Base-by-base conservation (phyloP, 2,113 vertebrate genomes). In the Tragelaphus strepsiceros region DNA sequence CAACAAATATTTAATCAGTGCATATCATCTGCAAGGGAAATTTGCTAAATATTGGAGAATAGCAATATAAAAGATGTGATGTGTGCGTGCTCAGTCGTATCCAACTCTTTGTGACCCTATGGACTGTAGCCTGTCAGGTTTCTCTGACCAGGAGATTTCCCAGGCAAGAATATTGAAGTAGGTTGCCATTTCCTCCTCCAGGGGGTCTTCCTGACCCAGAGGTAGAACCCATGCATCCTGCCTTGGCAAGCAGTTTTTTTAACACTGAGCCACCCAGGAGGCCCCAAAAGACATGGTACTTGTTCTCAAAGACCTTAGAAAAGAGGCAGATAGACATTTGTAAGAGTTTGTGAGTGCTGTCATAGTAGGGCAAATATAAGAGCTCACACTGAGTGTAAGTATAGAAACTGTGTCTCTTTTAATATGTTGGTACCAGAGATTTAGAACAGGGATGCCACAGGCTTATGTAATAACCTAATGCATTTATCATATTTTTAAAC, bases 91-190 rank as follows among this genome's bases (percentile, higher is more conserved):
- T 77, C 39, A 26, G 71, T 77, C 3, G 1, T 43, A 43, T 77
- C 6, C 0, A 0, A 43, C 22, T 77, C 71, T 77, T 43, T 77
- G 6, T 0, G 1, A 77, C 22, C 6, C 71, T 26, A 2, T 43
- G 71, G 39, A 77, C 12, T 77, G 71, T 77, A 77, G 71, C 22
- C 71, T 13, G 3, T 43, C 39, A 14, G 12, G 11, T 77, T 77
- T 7, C 71, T 43, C 71, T 77, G 12, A 43, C 39, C 22, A 15
- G 35, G 12, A 43, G 71, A 43, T 26, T 43, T 43, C 22, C 35
- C 71, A 15, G 12, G 39, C 71, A 15, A 43, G 39, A 77, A 43
- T 77, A 77, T 8, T 77, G 39, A 24, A 43, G 39, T 43, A 39
- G 71, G 39, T 77, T 43, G 22, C 39, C 22, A 26, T 43, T 43